A percentile compares a stretch with the other conserved stretches of the same genome.
These are phyloP conservation scores for Collichthys lucidus DNA, from an alignment of 2,113 vertebrate species.

Conservation along the genomic window DNA sequence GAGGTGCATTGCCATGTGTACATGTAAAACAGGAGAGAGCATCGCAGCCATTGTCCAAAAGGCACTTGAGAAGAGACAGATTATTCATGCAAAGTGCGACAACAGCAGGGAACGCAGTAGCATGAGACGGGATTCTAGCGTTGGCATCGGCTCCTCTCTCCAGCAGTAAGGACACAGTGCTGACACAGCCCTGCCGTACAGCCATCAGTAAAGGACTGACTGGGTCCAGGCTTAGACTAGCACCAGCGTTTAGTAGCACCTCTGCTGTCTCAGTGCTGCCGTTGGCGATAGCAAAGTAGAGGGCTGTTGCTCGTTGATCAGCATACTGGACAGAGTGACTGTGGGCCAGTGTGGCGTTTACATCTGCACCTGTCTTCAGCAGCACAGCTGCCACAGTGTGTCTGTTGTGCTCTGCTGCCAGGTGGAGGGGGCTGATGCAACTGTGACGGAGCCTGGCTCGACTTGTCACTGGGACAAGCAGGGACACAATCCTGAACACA, in stretches of 20 bases:
- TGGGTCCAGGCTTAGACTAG: constrained; percentile 88
- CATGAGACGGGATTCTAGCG: constrained; percentile 84
- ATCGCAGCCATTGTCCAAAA: constrained; percentile 91
- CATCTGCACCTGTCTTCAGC: constrained; percentile 90
- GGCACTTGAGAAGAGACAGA: constrained; percentile 88
- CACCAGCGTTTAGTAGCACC: constrained; percentile 89
- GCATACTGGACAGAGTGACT: constrained; percentile 87
- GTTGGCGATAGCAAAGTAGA: constrained; percentile 90
- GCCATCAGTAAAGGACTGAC: constrained; percentile 92
- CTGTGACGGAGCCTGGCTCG: constrained; percentile 89
- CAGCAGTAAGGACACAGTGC: constrained; percentile 89
- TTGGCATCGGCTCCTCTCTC: constrained; percentile 90
- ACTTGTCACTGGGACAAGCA: constrained; percentile 92
- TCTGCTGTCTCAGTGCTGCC: constrained; percentile 86
- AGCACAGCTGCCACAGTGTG: constrained; percentile 87
- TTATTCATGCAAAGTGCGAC: constrained; percentile 90
- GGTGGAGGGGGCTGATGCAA: constrained; percentile 92
- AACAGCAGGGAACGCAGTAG: constrained; percentile 90
- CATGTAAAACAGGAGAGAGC: constrained; percentile 91
- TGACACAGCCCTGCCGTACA: constrained; percentile 87
- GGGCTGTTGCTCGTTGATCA: constrained; percentile 88
- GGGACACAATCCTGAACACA: constrained; percentile 88
- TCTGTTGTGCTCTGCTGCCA: constrained; percentile 90
- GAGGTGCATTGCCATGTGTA: constrained; percentile 84
- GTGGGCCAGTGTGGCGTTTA: constrained; percentile 87